Evolutionary conservation across 2,888 invertebrate species (phyloP).

Genomic region (Lingula anatina): DNA sequence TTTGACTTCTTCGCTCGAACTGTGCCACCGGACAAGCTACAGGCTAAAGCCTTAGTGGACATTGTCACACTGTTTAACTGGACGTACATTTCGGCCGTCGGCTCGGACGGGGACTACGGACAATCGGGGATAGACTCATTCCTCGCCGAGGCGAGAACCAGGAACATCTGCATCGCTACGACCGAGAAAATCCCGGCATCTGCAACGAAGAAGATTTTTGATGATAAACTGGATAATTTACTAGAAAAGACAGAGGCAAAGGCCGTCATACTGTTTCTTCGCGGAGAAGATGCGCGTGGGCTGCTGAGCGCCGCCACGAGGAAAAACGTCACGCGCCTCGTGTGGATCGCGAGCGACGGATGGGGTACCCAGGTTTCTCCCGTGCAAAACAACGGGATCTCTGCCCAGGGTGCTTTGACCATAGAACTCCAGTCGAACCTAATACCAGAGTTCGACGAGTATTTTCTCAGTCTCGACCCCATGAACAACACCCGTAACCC

Average conservation of each 20-base stretch:
- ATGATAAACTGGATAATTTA: slow-evolving; percentile 59
- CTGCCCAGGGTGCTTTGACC: slow-evolving; percentile 69
- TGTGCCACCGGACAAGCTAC: slow-evolving; percentile 53
- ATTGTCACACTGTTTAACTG: slow-evolving; percentile 66
- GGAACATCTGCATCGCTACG: slow-evolving; percentile 70
- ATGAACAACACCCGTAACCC: slow-evolving; percentile 78
- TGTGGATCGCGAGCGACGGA: slow-evolving; percentile 66
- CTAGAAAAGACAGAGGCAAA: slow-evolving; percentile 54
- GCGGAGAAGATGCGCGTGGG: slow-evolving; percentile 67
- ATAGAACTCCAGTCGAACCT: slow-evolving; percentile 66
- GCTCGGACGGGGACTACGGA: slow-evolving; percentile 70
- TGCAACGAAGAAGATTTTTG: slow-evolving; percentile 61
- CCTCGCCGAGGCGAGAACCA: slow-evolving; percentile 61
- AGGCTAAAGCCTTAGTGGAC: slow-evolving; percentile 67
- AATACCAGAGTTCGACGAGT: slow-evolving; percentile 64
- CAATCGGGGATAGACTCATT: slow-evolving; percentile 73
- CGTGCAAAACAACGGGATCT: slow-evolving; percentile 62
- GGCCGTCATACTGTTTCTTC: slow-evolving; percentile 69
- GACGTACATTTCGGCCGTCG: slow-evolving; percentile 69
- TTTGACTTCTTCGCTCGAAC: slow-evolving; percentile 71
- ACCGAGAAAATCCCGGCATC: slow-evolving; percentile 64
- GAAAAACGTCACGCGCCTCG: slow-evolving; percentile 55
- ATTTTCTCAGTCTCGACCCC: slow-evolving; percentile 62
- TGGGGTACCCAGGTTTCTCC: slow-evolving; percentile 67
- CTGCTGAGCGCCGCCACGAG: slow-evolving; percentile 61